Conservation (phyloP, 2,888 invertebrate genomes). For the Mayetiola destructor region DNA sequence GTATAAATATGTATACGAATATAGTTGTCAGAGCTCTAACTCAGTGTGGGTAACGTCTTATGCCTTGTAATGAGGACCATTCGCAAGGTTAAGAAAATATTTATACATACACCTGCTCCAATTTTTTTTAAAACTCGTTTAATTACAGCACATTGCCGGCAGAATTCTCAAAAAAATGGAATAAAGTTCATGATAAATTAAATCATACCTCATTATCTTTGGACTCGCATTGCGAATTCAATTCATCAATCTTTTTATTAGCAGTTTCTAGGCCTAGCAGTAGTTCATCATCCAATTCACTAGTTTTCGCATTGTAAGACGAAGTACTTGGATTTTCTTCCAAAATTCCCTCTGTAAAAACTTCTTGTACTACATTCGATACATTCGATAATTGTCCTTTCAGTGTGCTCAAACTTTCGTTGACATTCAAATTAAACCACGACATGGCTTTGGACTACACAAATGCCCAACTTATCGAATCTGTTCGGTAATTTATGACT, state of each 20-base stretch:
- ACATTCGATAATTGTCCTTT: slow-evolving; percentile 81
- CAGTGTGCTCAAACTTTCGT: slow-evolving; percentile 42
- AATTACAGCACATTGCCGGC: too few relatives aligned
- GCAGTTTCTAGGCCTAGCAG: slow-evolving; percentile 26
- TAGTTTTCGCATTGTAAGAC: neutral
- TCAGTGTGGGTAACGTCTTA: too few relatives aligned
- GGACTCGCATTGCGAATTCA: slow-evolving; percentile 41
- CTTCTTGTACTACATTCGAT: slow-evolving; percentile 75
- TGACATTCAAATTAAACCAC: slow-evolving; percentile 46
- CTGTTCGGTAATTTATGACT: neutral
- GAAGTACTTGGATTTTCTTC: slow-evolving; percentile 37
- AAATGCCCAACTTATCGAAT: too few relatives aligned
- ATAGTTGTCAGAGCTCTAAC: too few relatives aligned
- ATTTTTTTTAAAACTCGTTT: too few relatives aligned
- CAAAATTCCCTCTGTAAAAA: slow-evolving; percentile 58
- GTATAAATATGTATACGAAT: too few relatives aligned
- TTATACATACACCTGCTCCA: too few relatives aligned
- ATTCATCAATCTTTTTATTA: slow-evolving; percentile 35
- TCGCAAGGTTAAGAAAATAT: neutral
- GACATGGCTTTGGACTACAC: slow-evolving; percentile 38
- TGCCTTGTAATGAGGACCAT: neutral
- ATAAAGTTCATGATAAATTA: neutral
- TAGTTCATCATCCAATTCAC: neutral
- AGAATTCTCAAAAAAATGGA: neutral
- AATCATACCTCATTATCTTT: slow-evolving; percentile 47